Evolutionary conservation across 2,888 invertebrate species (phyloP).

Genomic region (Ferdinandea cuprea): DNA sequence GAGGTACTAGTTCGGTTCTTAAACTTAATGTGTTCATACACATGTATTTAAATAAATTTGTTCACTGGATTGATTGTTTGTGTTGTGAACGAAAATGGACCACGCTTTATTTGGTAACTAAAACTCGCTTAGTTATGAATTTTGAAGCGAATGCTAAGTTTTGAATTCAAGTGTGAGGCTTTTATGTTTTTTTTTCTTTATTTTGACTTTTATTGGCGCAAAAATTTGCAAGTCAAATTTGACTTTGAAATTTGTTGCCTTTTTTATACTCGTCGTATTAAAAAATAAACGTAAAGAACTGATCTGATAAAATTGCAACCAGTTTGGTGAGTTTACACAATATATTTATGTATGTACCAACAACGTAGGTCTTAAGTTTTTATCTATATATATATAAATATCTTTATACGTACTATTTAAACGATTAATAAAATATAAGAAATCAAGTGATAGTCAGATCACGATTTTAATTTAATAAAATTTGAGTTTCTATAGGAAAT

Average conservation of each 20-base stretch:
- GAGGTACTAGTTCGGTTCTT: conserved; percentile 16
- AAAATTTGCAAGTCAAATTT: conserved; percentile 57
- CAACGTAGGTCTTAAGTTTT: too few species aligned
- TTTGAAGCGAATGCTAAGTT: conserved; percentile 3
- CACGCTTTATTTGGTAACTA: not conserved
- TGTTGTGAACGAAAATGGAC: not conserved
- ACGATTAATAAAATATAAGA: conserved; percentile 23
- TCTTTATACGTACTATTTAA: conserved; percentile 7
- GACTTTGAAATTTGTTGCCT: not conserved
- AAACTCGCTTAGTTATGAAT: not conserved
- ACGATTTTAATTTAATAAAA: not conserved
- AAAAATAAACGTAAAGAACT: conserved; percentile 33
- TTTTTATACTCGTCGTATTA: not conserved
- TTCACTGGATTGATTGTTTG: not conserved
- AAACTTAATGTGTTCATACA: conserved; percentile 21
- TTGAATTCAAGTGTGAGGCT: not conserved
- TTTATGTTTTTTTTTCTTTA: conserved; percentile 2
- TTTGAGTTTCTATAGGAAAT: conserved; percentile 9
- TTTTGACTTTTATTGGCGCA: not conserved
- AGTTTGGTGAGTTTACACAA: conserved; percentile 59
- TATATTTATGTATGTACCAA: not conserved
- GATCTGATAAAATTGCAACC: conserved; percentile 68
- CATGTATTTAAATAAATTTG: not conserved
- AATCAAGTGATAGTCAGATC: not conserved
- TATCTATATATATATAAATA: not conserved